Conservation (phyloP, 1,140 invertebrate genomes). For the Philaenus spumarius region DNA sequence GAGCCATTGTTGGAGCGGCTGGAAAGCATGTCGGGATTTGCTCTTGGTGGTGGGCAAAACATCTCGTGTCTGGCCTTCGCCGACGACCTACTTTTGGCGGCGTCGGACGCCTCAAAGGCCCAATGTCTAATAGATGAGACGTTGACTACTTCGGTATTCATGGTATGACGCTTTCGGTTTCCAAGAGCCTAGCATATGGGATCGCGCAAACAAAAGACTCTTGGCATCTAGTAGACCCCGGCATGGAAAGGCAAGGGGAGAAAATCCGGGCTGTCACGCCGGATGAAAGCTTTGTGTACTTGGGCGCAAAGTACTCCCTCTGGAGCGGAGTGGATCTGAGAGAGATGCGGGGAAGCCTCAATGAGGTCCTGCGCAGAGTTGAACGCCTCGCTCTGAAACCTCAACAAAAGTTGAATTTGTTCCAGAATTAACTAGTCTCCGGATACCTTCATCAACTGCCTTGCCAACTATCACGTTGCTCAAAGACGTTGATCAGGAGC, state of each 20-base stretch:
- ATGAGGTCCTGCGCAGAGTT: conserved; percentile 1
- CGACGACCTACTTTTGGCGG: conserved; percentile 17
- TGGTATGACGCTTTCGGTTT: not conserved
- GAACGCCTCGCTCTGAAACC: not conserved
- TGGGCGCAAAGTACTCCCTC: conserved; percentile 18
- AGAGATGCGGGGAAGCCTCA: not conserved
- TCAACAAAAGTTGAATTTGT: no score
- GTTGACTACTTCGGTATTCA: not conserved
- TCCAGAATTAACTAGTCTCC: not conserved
- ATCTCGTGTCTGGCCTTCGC: conserved; percentile 15
- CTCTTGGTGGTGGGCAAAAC: not conserved
- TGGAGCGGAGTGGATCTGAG: not conserved
- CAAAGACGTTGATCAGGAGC: no score
- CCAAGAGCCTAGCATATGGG: conserved; percentile 16
- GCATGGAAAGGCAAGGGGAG: not conserved
- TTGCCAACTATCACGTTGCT: not conserved
- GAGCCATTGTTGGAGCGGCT: conserved; percentile 25
- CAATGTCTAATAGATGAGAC: not conserved
- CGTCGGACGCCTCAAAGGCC: not conserved
- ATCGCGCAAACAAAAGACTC: conserved; percentile 2
- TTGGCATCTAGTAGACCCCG: conserved; percentile 18
- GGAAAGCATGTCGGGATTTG: not conserved
- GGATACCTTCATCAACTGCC: not conserved
- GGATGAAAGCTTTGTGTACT: conserved; percentile 17
- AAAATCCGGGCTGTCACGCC: not conserved